Evolutionary conservation across 2,888 invertebrate genomes (phyloP).

Genomic region (Syrphus vitripennis): DNA sequence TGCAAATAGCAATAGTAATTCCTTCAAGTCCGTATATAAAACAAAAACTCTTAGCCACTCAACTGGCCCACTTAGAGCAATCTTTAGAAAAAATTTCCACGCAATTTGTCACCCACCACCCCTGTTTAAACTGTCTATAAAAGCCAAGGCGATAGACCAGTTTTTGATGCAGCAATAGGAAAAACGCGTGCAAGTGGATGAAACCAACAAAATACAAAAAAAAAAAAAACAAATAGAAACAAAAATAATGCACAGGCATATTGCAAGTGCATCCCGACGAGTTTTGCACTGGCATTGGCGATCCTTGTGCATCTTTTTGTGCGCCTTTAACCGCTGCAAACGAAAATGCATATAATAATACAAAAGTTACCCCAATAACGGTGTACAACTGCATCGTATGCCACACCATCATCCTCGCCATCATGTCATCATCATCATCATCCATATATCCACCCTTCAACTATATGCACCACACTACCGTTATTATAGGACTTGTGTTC

Average conservation of each 20-base stretch:
- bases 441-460: conserved; percentile 39
- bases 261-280: conserved; percentile 19
- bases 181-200: conserved; percentile 37
- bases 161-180: conserved; percentile 11
- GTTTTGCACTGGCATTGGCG: background rate
- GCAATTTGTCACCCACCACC: conserved; percentile 34
- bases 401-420: conserved; percentile 44
- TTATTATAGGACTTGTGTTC: conserved; percentile 14
- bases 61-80: background rate
- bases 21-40: background rate
- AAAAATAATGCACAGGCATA: conserved; percentile 2
- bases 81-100: conserved; percentile 54
- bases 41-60: background rate
- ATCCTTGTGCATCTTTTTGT: conserved; percentile 49
- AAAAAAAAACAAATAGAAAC: background rate
- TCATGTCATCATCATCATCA: conserved; percentile 44
- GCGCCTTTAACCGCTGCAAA: conserved; percentile 1
- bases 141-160: conserved; percentile 39
- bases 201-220: background rate
- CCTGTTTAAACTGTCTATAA: background rate
- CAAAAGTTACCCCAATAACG: conserved; percentile 29
- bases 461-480: background rate
- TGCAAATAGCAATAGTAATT: too few species aligned
- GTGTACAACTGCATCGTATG: conserved; percentile 50
- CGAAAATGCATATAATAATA: conserved; percentile 47